Evolutionary conservation across 2,888 invertebrate species (phyloP), one percentile per base, ranked within the genome.

Genomic region (Stenodema calcarata): DNA sequence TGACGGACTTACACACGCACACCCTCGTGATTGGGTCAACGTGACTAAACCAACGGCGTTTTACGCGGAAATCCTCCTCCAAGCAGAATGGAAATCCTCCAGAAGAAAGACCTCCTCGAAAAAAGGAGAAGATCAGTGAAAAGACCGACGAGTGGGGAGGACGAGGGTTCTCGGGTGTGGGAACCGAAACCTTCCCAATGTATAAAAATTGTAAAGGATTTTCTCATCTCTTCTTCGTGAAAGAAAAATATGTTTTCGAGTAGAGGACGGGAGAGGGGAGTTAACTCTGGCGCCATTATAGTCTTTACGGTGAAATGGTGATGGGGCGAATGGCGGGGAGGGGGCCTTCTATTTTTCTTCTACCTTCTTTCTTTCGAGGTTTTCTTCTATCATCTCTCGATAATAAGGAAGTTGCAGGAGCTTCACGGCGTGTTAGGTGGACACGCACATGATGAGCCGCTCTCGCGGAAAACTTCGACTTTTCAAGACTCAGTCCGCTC

Each of bases 201-300:
- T 73, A 73, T 73, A 73, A 73, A 47, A 73, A 73, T 73, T 73
- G 35, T 73, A 73, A 73, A 73, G 73, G 73, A n/a, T 73, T 73
- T 73, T 41, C 62, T 62, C 62, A 62, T 62, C 62, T 62, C 35
- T 35, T 30, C 73, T 73, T 35, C 18, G 73, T 73, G 73, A 73
- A 30, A 73, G 73, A 73, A 73, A 73, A 73, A 73, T 73, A 73
- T 73, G 35, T 73, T 73, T 70, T 70, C 35, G 70, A 11, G n/a
- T 7, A 18, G 18, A 7, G 54, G n/a, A n/a, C n/a, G n/a, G 54
- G n/a, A 2, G 16, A 16, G 44, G 44, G 44, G 44, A 44, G 44
- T 14, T 14, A 44, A 44, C 62, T 62, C 62, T 62, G 62, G 62
- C 62, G 62, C 62, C 62, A 62, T 62, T 62, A 62, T 62, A 62